Conservation (phyloP, 2,113 vertebrate species). For the Carlito syrichta region DNA sequence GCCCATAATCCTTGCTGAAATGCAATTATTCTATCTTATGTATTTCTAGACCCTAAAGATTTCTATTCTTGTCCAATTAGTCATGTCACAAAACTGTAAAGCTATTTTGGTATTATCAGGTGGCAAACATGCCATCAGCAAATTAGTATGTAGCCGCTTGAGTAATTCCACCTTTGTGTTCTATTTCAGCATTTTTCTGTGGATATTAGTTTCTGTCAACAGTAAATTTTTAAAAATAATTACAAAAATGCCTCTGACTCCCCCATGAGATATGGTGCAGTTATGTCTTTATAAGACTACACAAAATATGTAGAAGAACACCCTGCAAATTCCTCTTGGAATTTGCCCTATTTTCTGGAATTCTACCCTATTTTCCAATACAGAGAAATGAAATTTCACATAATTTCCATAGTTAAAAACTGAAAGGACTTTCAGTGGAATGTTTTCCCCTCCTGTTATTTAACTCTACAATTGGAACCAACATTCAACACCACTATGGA, state of each 20-base stretch:
- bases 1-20: neutral
- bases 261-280: neutral
- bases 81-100: neutral
- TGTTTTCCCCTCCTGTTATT: neutral
- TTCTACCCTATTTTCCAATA: neutral
- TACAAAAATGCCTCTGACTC: neutral
- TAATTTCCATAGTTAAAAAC: neutral
- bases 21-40: neutral
- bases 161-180: neutral
- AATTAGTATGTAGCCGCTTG: neutral
- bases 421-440: neutral
- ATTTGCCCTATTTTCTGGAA: no score
- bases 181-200: neutral
- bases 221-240: neutral
- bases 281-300: neutral
- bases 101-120: neutral
- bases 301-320: neutral
- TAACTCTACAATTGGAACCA: neutral
- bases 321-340: neutral
- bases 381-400: neutral
- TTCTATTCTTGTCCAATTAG: neutral
- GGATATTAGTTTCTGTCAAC: neutral
- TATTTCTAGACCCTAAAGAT: neutral
- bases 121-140: neutral
- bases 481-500: neutral